phyloP scores from a whole-genome alignment of 1,140 invertebrate genomes.

The Zaprionus nigranus region DNA sequence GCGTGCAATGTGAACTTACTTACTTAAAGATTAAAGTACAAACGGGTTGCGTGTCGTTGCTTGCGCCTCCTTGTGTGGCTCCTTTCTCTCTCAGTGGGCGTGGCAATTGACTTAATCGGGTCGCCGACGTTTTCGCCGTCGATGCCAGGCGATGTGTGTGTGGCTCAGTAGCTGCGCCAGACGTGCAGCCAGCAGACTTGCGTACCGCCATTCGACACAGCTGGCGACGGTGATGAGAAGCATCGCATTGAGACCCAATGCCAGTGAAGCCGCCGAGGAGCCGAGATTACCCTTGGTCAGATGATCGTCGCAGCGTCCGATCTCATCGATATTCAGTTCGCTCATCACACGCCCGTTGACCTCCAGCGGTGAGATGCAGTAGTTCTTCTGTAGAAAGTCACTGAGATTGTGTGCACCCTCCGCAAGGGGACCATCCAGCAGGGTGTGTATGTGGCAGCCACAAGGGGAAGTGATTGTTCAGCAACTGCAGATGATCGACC shows the following conservation, averaged over 20 bases:
- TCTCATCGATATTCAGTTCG: constrained; percentile 88
- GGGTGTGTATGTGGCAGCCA: constrained; percentile 91
- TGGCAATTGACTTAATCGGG: constrained; percentile 38
- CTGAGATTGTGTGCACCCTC: constrained; percentile 86
- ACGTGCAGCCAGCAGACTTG: constrained; percentile 40
- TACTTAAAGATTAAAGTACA: constrained; percentile 42
- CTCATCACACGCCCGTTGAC: constrained; percentile 90
- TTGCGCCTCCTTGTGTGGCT: constrained; percentile 8
- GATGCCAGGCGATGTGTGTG: constrained; percentile 54
- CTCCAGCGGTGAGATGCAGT: constrained; percentile 93
- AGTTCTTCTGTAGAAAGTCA: constrained; percentile 91
- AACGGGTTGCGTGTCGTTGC: not conserved
- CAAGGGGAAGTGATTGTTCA: constrained; percentile 93
- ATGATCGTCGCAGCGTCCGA: constrained; percentile 88
- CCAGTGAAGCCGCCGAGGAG: constrained; percentile 83
- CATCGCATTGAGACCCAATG: constrained; percentile 70
- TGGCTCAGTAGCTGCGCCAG: constrained; percentile 52
- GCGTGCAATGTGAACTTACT: constrained; percentile 28
- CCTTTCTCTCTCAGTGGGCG: not conserved
- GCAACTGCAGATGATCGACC: constrained; percentile 88
- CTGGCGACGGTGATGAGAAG: constrained; percentile 75
- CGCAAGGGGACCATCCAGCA: constrained; percentile 90
- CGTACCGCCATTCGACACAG: constrained; percentile 68
- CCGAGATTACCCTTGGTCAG: constrained; percentile 88
- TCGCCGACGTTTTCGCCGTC: constrained; percentile 65